Conservation (phyloP, 2,888 invertebrate genomes). For the Anthophora plumipes region DNA sequence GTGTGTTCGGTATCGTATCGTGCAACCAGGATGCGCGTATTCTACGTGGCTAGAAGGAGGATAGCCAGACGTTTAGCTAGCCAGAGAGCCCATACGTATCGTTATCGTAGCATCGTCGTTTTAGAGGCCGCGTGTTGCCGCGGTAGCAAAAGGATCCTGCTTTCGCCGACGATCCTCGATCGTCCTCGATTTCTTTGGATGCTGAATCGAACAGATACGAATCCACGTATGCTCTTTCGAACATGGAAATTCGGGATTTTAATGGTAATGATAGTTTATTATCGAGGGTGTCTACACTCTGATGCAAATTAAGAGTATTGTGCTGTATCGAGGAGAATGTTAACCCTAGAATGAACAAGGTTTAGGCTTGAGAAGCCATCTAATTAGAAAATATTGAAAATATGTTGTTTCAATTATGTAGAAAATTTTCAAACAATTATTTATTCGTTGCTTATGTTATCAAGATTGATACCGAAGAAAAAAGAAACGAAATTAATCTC, state of each 20-base stretch:
- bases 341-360: too few relatives aligned
- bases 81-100: conserved; percentile 66
- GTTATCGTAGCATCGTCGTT: conserved; percentile 71
- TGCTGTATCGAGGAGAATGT: too few relatives aligned
- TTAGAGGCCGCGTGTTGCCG: conserved; percentile 51
- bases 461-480: too few relatives aligned
- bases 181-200: background rate
- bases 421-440: too few relatives aligned
- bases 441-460: too few relatives aligned
- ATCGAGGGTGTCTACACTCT: too few relatives aligned
- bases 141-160: conserved; percentile 36
- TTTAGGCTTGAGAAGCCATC: too few relatives aligned
- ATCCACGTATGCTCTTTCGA: background rate
- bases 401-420: too few relatives aligned
- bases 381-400: too few relatives aligned
- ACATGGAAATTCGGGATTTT: background rate
- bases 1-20: conserved; percentile 31
- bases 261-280: background rate
- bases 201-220: background rate
- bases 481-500: too few relatives aligned
- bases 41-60: background rate
- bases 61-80: conserved; percentile 54
- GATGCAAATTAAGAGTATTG: too few relatives aligned
- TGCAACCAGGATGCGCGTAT: conserved; percentile 59
- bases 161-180: background rate